Evolutionary conservation across 1,140 invertebrate genomes (phyloP).

Genomic region (Papilio dardanus): DNA sequence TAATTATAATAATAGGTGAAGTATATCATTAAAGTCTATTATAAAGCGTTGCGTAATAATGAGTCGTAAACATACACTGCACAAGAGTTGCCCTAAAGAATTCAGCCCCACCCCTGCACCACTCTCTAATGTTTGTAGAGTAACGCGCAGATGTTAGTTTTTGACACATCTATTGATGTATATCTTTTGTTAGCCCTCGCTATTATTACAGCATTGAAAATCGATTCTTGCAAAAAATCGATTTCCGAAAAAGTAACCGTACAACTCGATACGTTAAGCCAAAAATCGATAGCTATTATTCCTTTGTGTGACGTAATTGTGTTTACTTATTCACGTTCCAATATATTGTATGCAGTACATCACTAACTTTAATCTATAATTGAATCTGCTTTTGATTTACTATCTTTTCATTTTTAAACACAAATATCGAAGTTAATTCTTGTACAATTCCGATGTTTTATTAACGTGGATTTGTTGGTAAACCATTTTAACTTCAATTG

Average conservation of each 20-base stretch:
- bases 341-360: slow-evolving; percentile 69
- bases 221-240: slow-evolving; percentile 65
- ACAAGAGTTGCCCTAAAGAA: slow-evolving; percentile 67
- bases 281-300: slow-evolving; percentile 74
- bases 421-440: neutral
- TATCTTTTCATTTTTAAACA: slow-evolving; percentile 52
- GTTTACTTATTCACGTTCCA: slow-evolving; percentile 80
- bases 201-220: slow-evolving; percentile 75
- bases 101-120: slow-evolving; percentile 61
- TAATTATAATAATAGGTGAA: slow-evolving; percentile 76
- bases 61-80: slow-evolving; percentile 77
- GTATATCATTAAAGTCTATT: slow-evolving; percentile 77
- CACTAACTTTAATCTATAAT: slow-evolving; percentile 80
- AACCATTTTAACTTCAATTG: neutral
- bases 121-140: slow-evolving; percentile 75
- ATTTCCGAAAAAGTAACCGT: slow-evolving; percentile 64
- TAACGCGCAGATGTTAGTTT: slow-evolving; percentile 81
- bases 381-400: slow-evolving; percentile 76
- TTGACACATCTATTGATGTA: slow-evolving; percentile 82
- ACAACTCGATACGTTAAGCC: slow-evolving; percentile 61
- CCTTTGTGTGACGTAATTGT: slow-evolving; percentile 78
- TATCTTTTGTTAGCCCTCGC: slow-evolving; percentile 69
- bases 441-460: neutral
- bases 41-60: slow-evolving; percentile 77
- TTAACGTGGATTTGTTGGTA: neutral